Percentiles rank a stretch among this genome's conserved stretches.
phyloP scores from a whole-genome alignment of 1,140 invertebrate genomes.

The Ooceraea biroi region DNA sequence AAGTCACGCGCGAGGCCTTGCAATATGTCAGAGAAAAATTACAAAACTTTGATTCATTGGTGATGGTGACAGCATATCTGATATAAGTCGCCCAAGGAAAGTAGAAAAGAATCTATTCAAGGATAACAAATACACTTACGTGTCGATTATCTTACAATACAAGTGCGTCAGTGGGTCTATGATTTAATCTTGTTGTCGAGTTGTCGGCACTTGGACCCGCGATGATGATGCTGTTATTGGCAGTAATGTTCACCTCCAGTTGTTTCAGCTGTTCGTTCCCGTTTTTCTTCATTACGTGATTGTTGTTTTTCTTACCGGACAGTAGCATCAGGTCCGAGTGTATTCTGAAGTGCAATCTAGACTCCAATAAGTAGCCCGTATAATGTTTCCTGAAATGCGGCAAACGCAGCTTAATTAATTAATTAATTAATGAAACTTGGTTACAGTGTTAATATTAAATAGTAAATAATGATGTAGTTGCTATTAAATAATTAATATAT shows the following conservation, averaged over 20 bases:
- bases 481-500: no score
- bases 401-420: constrained; percentile 12
- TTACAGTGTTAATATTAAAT: no score
- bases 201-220: constrained; percentile 40
- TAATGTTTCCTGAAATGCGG: constrained; percentile 91
- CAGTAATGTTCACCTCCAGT: constrained; percentile 20
- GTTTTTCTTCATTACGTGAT: constrained; percentile 56
- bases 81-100: background rate
- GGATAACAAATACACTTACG: constrained; percentile 10
- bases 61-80: background rate
- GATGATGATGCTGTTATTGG: constrained; percentile 64
- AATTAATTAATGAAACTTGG: background rate
- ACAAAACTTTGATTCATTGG: background rate
- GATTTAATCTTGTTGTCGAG: constrained; percentile 36
- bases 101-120: constrained; percentile 25
- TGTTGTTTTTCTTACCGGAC: constrained; percentile 79
- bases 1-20: constrained; percentile 11
- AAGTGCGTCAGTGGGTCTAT: background rate
- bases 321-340: constrained; percentile 91
- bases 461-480: no score
- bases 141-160: background rate
- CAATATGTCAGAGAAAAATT: background rate
- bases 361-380: constrained; percentile 96
- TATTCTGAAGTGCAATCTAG: constrained; percentile 96
- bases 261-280: constrained; percentile 1